Conservation (phyloP, 35 echinoderm and acorn worm species). For the Heliocidaris erythrogramma region DNA sequence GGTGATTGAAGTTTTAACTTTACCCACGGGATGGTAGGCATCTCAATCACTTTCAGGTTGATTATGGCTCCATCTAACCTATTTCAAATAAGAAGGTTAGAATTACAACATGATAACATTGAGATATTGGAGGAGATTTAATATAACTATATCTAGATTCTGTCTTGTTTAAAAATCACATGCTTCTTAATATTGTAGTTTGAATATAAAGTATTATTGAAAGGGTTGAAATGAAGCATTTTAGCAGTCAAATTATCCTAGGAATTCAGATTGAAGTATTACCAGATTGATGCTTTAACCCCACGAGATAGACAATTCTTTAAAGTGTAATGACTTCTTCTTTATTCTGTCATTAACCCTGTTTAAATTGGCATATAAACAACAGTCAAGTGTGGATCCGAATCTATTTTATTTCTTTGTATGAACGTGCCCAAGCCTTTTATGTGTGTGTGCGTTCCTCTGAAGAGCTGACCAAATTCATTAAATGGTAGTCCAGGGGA, state of each 20-base stretch:
- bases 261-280: too few species aligned
- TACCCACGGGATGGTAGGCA: background rate
- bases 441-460: background rate
- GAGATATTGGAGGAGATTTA: too few species aligned
- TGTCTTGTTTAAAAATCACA: too few species aligned
- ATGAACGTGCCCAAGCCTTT: background rate
- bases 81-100: too few species aligned
- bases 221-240: too few species aligned
- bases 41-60: background rate
- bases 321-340: background rate
- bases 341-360: background rate
- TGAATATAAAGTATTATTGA: too few species aligned
- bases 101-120: too few species aligned
- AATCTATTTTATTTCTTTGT: background rate
- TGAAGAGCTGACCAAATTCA: conserved; percentile 30
- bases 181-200: too few species aligned
- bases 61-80: background rate
- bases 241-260: too few species aligned
- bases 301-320: too few species aligned
- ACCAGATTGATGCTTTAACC: too few species aligned
- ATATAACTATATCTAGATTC: too few species aligned
- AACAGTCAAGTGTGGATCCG: background rate
- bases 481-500: background rate
- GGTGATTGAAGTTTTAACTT: background rate
- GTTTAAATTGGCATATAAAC: background rate